Evolutionary conservation across 2,888 invertebrate genomes (phyloP), one percentile per base, ranked within the genome.

Genomic region (Xestia sexstrigata): DNA sequence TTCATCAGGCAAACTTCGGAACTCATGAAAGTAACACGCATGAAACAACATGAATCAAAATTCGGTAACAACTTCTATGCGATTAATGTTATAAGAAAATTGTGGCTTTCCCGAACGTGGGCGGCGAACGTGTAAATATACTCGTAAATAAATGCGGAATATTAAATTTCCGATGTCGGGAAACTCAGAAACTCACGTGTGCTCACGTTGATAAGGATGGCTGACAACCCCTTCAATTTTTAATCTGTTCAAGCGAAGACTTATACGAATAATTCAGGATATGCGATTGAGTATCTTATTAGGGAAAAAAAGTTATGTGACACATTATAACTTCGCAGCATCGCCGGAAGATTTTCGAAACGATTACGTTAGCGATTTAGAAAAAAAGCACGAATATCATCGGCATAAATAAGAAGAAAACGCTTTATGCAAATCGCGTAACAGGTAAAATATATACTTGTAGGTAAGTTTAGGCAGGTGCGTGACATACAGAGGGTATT

Each of bases 1-100:
- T 94, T 94, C 91, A 93, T 94, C 89, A 91, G 91, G 89, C 90
- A 91, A 95, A 93, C 90, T 90, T 91, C 88, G 89, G 82, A 92
- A 93, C 90, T 93, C 92, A 90, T 90, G 92, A 92, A 93, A 94
- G 92, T 92, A 92, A 91, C 91, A 91, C 87, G 90, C 90, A 89
- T 90, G 90, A 91, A 90, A 91, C 91, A 92, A 92, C 91, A 90
- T 88, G 89, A 93, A 91, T 92, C 91, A 89, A 78, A 92, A 92
- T 90, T 93, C 86, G 85, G 89, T 87, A 91, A 90, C 89, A 91
- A 92, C 89, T 93, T 93, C 89, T 92, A 90, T 93, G 88, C 91
- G 92, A 93, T 93, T 91, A 89, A 92, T 93, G 90, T 93, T 92
- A 90, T 91, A 91, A 92, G 91, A 90, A 90, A 90, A 92, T 92